A percentile compares a stretch with the other conserved stretches of the same genome.
These are phyloP conservation scores for Sander lucioperca DNA, from an alignment of 2,113 vertebrate species.

Conservation along the genomic window DNA sequence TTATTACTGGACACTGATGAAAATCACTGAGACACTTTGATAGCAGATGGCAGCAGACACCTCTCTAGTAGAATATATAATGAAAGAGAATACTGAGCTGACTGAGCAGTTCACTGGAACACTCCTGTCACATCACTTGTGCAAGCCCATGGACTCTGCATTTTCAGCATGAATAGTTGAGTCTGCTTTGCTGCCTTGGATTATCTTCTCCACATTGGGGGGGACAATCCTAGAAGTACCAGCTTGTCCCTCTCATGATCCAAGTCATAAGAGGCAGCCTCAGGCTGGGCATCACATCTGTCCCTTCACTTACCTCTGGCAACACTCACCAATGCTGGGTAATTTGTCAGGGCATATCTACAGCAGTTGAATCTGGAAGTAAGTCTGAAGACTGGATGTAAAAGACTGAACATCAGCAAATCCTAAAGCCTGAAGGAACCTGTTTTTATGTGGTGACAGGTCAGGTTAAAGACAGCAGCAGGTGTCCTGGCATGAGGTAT, in stretches of 20 bases:
- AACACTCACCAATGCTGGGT: neutral
- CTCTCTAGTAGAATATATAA: neutral
- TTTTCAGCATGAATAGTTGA: conserved; percentile 51
- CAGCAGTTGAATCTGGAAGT: neutral
- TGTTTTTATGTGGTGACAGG: neutral
- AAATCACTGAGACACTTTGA: conserved; percentile 40
- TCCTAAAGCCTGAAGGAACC: neutral
- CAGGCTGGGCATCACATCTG: conserved; percentile 27
- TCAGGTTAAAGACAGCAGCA: conserved; percentile 3
- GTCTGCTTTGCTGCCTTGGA: conserved; percentile 16
- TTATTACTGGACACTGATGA: neutral
- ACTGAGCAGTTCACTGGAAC: conserved; percentile 25
- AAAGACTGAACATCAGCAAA: neutral
- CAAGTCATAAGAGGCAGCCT: conserved; percentile 35
- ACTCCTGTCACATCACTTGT: conserved; percentile 19
- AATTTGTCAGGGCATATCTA: conserved; percentile 2
- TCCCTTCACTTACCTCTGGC: conserved; percentile 45
- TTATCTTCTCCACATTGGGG: conserved; percentile 11
- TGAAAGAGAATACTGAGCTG: conserved; percentile 16
- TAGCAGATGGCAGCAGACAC: conserved; percentile 36
- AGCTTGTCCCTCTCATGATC: conserved; percentile 20
- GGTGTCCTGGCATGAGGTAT: neutral
- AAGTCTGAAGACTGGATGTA: neutral
- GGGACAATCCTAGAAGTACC: conserved; percentile 3
- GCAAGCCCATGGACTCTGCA: conserved; percentile 9